Evolutionary conservation across 2,797 vertebrate genomes (phyloP).

Genomic region (Falco columbarius): DNA sequence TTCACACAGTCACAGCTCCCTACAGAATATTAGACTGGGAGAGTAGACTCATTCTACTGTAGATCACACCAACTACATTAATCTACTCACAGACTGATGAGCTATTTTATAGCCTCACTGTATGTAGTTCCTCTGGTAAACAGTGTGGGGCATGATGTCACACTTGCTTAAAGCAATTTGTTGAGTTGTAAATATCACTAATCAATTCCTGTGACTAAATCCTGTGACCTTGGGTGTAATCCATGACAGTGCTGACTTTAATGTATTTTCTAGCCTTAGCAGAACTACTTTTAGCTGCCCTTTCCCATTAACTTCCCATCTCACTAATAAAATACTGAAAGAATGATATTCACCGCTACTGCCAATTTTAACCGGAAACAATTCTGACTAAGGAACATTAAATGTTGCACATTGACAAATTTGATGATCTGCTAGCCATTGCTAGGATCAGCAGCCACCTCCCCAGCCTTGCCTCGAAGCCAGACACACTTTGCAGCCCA

Average conservation of each 20-base stretch:
- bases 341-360: conserved; percentile 37
- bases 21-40: background rate
- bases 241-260: background rate
- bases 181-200: conserved; percentile 55
- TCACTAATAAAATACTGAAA: conserved; percentile 29
- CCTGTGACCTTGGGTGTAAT: conserved; percentile 32
- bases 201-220: conserved; percentile 49
- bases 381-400: background rate
- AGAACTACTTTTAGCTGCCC: conserved; percentile 45
- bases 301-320: conserved; percentile 53
- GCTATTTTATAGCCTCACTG: background rate
- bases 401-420: background rate
- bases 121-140: background rate
- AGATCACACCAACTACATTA: background rate
- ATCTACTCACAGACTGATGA: background rate
- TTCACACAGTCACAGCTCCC: background rate
- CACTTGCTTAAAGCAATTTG: conserved; percentile 15
- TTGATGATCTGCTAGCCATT: background rate
- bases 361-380: background rate
- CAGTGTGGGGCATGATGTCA: conserved; percentile 8
- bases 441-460: background rate
- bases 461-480: background rate
- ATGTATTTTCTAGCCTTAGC: conserved; percentile 45
- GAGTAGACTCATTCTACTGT: background rate
- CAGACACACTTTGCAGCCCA: background rate